Base-by-base conservation (phyloP, 2,797 vertebrate genomes). In the Notolabrus celidotus region DNA sequence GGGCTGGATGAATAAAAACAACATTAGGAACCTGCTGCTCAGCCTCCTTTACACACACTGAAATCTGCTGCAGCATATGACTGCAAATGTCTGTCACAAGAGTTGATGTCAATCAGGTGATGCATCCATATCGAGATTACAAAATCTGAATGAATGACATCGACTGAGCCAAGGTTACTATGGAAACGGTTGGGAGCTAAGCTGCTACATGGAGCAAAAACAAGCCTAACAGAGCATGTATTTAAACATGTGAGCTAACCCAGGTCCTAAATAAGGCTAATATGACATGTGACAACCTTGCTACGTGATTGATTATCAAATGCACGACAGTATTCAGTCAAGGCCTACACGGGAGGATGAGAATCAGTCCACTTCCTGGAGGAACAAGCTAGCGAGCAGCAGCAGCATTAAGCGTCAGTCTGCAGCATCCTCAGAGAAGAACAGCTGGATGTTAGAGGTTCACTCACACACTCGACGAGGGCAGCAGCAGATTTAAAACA, bases 151-250 rank as follows among this genome's bases (percentile, higher is more conserved):
- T 63, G 72, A 65, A 72, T 84, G 71, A 82, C 83, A 84, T 64
- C 79, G 49, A 31, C 47, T 11, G 65, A 78, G 65, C 66, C 83
- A 85, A 82, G 78, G 92, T 95, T 93, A 87, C 94, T 90, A 94
- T 94, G 90, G 92, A 91, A 94, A 95, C 92, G 78, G 72, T 42
- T 55, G 71, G 72, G 89, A 57, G 78, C 86, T 85, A 74, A 74
- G 63, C 39, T 17, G 76, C 84, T 84, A 69, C 53, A 74, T n/a
- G 10, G 33, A 36, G 22, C 20, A 38, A 65, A 77, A 74, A 77
- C n/a, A 46, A 64, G 64, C 33, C 51, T 77, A 72, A 65, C 23
- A 20, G 53, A 9, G 29, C 3, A 16, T 15, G 17, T n/a, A 33
- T 16, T 53, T 6, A 31, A 16, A 43, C 17, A 34, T 19, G 14